A percentile compares a stretch with the other conserved stretches of the same genome.
Conservation (phyloP, 2,888 invertebrate genomes). For the Leptinotarsa rubiginosa region DNA sequence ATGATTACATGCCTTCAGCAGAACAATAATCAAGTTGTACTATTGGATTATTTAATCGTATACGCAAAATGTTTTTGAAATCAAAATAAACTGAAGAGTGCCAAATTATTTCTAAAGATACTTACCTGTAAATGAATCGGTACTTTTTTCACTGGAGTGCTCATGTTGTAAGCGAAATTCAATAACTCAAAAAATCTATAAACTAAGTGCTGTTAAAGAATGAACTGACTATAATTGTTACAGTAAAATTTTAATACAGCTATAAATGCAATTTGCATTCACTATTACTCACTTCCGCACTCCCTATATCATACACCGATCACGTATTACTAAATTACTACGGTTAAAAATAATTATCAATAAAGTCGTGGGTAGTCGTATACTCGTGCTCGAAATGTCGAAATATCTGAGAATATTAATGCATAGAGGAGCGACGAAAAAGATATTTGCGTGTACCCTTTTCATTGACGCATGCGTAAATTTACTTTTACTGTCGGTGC, state of each 20-base stretch:
- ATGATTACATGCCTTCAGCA: too few species aligned
- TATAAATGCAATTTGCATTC: conserved; percentile 17
- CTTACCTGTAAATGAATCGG: conserved; percentile 92
- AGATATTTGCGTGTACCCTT: too few species aligned
- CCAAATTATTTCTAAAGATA: conserved; percentile 11
- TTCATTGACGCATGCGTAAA: too few species aligned
- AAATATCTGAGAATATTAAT: too few species aligned
- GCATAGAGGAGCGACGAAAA: too few species aligned
- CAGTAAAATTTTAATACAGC: conserved; percentile 5
- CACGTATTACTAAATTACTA: conserved; percentile 1
- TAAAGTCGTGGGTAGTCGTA: background rate
- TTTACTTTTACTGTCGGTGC: too few species aligned
- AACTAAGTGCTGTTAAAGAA: background rate
- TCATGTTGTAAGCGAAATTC: conserved; percentile 65
- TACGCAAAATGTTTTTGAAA: too few species aligned
- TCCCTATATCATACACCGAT: conserved; percentile 1
- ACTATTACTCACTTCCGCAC: conserved; percentile 16
- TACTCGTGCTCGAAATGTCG: too few species aligned
- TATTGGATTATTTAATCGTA: too few species aligned
- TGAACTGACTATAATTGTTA: background rate
- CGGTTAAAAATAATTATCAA: conserved; percentile 3
- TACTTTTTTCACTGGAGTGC: conserved; percentile 92
- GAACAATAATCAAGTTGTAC: too few species aligned
- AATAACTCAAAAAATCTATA: background rate
- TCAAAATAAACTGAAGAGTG: background rate